Percentiles rank a stretch among this genome's conserved stretches.
Conservation (phyloP, 92 coral and sea anemone species). For the Epizoanthus rinbou region DNA sequence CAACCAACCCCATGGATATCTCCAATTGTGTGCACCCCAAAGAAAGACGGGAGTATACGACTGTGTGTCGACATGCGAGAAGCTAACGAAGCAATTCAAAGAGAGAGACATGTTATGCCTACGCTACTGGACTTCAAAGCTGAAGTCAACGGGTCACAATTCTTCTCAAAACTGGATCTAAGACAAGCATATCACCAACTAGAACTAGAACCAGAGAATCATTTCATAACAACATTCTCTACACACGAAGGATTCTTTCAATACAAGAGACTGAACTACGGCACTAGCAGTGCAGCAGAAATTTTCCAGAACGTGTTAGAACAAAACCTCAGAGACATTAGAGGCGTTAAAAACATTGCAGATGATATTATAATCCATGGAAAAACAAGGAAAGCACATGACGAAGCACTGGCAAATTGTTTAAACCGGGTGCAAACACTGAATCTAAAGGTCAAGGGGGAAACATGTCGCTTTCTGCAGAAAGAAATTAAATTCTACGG, state of each 20-base stretch:
- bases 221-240: conserved; percentile 47
- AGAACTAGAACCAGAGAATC: conserved; percentile 37
- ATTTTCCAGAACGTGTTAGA: conserved; percentile 36
- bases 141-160: conserved; percentile 44
- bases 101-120: conserved; percentile 47
- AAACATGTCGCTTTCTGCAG: conserved; percentile 32
- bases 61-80: conserved; percentile 53
- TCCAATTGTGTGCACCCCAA: conserved; percentile 48
- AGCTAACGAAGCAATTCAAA: conserved; percentile 45
- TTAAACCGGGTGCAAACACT: conserved; percentile 6
- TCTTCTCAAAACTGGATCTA: conserved; percentile 48
- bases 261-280: conserved; percentile 42
- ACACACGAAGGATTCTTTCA: conserved; percentile 36
- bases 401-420: conserved; percentile 22
- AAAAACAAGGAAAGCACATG: conserved; percentile 28
- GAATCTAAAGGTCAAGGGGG: conserved; percentile 32
- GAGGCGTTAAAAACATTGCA: conserved; percentile 39
- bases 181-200: conserved; percentile 43
- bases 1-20: conserved; percentile 40
- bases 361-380: conserved; percentile 43
- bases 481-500: conserved; percentile 42
- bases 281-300: conserved; percentile 34
- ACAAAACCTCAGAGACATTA: conserved; percentile 34
- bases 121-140: conserved; percentile 45
- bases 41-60: conserved; percentile 42